These are phyloP conservation scores for Hippopotamus amphibius DNA, from an alignment of 2,113 vertebrate species.

Conservation along the genomic window DNA sequence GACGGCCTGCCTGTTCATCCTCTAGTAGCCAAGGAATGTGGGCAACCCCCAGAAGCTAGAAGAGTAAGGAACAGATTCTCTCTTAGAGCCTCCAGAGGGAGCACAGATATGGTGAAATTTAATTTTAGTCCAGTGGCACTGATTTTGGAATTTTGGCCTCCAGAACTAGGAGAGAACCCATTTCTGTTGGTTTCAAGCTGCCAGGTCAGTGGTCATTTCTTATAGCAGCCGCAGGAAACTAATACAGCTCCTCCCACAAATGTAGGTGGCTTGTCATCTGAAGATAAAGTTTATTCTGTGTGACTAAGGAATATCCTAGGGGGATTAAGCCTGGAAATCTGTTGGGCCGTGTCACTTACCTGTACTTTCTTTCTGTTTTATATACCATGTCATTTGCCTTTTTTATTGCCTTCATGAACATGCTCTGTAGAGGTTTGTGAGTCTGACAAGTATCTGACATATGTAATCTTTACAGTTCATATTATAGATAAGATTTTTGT, in stretches of 20 bases:
- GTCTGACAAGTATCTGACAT: neutral
- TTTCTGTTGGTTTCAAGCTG: neutral
- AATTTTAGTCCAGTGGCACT: neutral
- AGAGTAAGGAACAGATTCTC: neutral
- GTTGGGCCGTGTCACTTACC: neutral
- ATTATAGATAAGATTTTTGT: neutral
- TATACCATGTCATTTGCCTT: neutral
- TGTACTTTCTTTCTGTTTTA: neutral
- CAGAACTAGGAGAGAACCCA: neutral
- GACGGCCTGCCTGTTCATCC: neutral
- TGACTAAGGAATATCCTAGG: neutral
- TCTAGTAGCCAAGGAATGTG: neutral
- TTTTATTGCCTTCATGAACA: neutral
- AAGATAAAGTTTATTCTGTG: neutral
- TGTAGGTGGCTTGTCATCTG: neutral
- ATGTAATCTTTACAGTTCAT: neutral
- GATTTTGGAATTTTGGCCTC: neutral
- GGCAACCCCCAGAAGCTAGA: neutral
- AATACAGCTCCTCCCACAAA: neutral
- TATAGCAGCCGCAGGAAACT: neutral
- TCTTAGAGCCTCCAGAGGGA: neutral
- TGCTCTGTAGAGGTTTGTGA: neutral
- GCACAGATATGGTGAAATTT: neutral
- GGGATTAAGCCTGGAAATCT: neutral
- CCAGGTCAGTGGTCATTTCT: neutral